Evolutionary conservation across 2,888 invertebrate species (phyloP), one percentile per base, ranked within the genome.

Genomic region (Nemoura dubitans): DNA sequence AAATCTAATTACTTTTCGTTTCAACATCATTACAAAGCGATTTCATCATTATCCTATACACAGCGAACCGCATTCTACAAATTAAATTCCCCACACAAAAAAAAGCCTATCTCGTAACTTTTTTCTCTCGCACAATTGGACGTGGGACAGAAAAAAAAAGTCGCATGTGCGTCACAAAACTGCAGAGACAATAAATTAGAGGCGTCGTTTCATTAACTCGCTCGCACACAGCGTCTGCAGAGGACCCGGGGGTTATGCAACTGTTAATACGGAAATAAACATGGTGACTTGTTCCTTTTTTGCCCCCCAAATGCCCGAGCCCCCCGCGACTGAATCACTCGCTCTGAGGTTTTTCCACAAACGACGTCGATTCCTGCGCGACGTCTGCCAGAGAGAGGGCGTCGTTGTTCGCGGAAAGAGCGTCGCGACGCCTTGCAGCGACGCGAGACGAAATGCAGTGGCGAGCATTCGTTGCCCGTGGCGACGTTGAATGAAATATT

Each of bases 101-200:
- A 59, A 59, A 10, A 59, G 59, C 59, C n/a, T n/a, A n/a, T 59
- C 10, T 59, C 59, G 59, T 21, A 59, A 59, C 59, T 59, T 21
- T 59, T 59, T 59, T 21, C 16, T 36, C 36, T 59, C 14, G 21
- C 16, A 10, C 59, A 59, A 36, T 36, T 36, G 36, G 36, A 36
- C 10, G 36, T 3, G 36, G 36, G 36, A 59, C 59, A 59, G 14
- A 59, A 59, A 59, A 59, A 59, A 59, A 10, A 59, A 10, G 2
- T 1, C 2, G 6, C 59, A 21, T 16, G 59, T 59, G 59, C 59
- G 59, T 59, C 59, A 59, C 59, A 3, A 21, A 59, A 59, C 10
- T 59, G 59, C 59, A 59, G 59, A 59, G 59, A 59, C 59, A 59
- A 59, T 59, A 59, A 59, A 59, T 59, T 59, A 59, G 21, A 59